Base-by-base conservation (phyloP, 2,113 vertebrate species). In the Cyanocitta stelleri region DNA sequence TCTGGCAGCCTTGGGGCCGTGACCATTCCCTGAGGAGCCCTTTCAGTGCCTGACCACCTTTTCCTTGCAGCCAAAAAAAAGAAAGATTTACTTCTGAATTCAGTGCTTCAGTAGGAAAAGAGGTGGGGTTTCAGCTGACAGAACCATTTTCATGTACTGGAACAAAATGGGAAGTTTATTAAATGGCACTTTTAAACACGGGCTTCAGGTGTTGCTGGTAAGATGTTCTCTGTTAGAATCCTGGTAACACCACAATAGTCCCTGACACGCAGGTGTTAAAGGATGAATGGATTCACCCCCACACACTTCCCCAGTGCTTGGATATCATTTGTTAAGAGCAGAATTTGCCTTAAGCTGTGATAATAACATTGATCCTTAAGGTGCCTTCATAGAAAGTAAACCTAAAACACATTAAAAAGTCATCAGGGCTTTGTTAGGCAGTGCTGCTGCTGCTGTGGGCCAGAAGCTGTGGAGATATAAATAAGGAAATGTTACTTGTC, bases 401-500 rank as follows among this genome's bases (percentile, higher is more conserved):
- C 78, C 62, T 85, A 54, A 77, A 83, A 56, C 66, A 43, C 58
- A 85, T 95, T 95, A 93, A 90, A 86, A 94, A 95, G 39, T 64
- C 71, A 88, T 91, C 81, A 73, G 54, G 59, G 30, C 71, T 85
- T 95, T 1, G 8, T 94, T 94, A 94, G 78, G 71, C 89, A 59
- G 63, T 30, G n/a, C 77, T 85, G 77, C 93, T 85, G 21, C 91
- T 90, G 93, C 93, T 75, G 21, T 41, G 81, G 90, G 87, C 93
- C 89, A 93, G 92, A 39, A 90, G 87, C 87, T 83, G 72, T 7
- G 49, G 30, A 73, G 71, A 87, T 91, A 85, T 51, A 93, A 95
- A 89, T 94, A 95, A 94, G 95, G 90, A 82, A 82, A 90, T 93
- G 90, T 89, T 85, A 10, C 86, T 92, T 90, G 88, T 93, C 75